A percentile compares a stretch with the other conserved stretches of the same genome.
phyloP scores from a whole-genome alignment of 2,888 invertebrate species.

The Lypha dubia region DNA sequence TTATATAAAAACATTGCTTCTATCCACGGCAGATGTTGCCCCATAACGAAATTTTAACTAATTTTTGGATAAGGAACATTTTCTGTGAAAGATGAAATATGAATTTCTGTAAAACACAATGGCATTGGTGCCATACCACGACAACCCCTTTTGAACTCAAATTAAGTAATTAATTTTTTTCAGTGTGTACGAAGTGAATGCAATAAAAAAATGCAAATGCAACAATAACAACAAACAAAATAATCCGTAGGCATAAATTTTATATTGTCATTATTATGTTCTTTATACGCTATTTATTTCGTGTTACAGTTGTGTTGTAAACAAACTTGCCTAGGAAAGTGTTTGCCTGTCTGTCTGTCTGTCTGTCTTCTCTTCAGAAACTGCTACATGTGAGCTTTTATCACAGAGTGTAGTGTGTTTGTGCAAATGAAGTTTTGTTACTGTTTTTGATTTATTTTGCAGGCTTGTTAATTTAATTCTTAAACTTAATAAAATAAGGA shows the following conservation, averaged over 20 bases:
- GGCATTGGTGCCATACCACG: too few relatives aligned
- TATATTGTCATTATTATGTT: slow-evolving; percentile 41
- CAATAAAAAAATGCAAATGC: slow-evolving; percentile 27
- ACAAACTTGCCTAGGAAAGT: slow-evolving; percentile 12
- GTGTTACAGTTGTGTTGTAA: background rate
- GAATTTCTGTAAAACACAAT: too few relatives aligned
- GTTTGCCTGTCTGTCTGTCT: too few relatives aligned
- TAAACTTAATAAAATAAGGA: slow-evolving; percentile 44
- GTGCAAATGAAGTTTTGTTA: background rate
- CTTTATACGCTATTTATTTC: background rate
- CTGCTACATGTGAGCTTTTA: slow-evolving; percentile 7
- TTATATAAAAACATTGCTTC: too few relatives aligned
- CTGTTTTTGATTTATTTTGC: background rate
- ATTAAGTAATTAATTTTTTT: too few relatives aligned
- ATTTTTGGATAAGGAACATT: too few relatives aligned
- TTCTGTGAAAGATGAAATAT: too few relatives aligned
- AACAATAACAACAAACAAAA: slow-evolving; percentile 22
- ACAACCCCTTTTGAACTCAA: too few relatives aligned
- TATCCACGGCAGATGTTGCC: too few relatives aligned
- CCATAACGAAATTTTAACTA: too few relatives aligned
- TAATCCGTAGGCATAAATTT: slow-evolving; percentile 49
- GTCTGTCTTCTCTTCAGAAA: background rate
- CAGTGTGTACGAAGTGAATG: background rate
- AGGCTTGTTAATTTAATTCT: slow-evolving; percentile 35
- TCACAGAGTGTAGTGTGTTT: background rate